These are phyloP conservation scores for Hydropotes inermis DNA, from an alignment of 2,113 vertebrate genomes.

Conservation along the genomic window DNA sequence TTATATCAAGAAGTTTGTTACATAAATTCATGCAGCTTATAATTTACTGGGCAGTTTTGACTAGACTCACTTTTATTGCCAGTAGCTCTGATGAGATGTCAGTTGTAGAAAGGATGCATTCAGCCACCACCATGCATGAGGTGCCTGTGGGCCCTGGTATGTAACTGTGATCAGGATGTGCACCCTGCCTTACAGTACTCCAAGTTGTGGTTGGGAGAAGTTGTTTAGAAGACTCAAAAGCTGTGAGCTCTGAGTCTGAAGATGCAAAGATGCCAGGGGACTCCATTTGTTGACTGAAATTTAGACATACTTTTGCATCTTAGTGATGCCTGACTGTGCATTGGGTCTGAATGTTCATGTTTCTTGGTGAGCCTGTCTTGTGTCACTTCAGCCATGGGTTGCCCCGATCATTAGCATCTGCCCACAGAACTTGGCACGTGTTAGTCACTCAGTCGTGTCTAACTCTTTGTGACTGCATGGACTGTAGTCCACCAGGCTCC, in stretches of 20 bases:
- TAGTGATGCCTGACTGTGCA: not conserved
- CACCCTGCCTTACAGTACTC: not conserved
- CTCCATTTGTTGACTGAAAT: not conserved
- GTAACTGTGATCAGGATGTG: too few relatives aligned
- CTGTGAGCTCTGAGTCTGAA: not conserved
- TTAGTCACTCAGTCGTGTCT: not conserved
- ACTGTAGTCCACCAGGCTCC: not conserved
- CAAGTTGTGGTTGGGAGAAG: not conserved
- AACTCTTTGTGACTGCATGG: not conserved
- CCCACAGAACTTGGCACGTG: not conserved
- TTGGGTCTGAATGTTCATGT: not conserved
- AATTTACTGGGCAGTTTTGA: not conserved
- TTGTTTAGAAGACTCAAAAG: not conserved
- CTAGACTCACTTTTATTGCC: not conserved
- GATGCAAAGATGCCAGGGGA: not conserved
- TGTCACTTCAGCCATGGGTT: not conserved
- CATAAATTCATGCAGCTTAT: not conserved
- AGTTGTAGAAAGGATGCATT: rapidly evolving
- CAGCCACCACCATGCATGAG: not conserved
- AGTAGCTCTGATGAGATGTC: not conserved
- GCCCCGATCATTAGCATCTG: rapidly evolving
- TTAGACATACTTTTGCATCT: not conserved
- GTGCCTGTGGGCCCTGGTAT: not conserved
- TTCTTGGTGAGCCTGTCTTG: not conserved
- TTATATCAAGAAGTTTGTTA: not conserved